phyloP scores from a whole-genome alignment of 2,113 vertebrate genomes.

The Emydura subglobosa region DNA sequence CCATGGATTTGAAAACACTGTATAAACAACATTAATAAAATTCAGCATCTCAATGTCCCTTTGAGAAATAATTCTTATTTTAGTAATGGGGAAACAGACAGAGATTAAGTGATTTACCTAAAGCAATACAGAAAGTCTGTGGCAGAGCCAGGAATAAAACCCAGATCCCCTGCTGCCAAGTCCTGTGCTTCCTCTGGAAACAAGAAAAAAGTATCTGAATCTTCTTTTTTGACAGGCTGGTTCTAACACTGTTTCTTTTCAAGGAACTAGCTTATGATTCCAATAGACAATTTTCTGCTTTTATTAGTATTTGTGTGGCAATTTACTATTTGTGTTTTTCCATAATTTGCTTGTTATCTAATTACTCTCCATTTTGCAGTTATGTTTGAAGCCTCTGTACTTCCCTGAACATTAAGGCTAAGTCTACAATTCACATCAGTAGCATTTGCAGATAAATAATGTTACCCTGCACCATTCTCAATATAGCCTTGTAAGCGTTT shows the following conservation, averaged over 20 bases:
- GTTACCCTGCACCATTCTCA: too few relatives aligned
- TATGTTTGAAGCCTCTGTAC: background rate
- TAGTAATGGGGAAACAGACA: background rate
- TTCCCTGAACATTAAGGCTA: too few relatives aligned
- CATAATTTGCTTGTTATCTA: background rate
- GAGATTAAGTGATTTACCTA: background rate
- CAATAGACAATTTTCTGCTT: background rate
- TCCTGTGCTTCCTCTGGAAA: background rate
- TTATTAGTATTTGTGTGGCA: background rate
- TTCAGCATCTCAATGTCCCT: background rate
- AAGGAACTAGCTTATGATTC: background rate
- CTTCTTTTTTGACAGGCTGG: background rate
- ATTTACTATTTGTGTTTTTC: background rate
- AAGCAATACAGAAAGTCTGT: background rate
- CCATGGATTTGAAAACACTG: background rate
- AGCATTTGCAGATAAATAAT: too few relatives aligned
- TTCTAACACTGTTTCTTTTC: background rate
- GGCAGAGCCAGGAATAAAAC: background rate
- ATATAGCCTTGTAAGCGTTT: too few relatives aligned
- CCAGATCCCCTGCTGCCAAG: background rate
- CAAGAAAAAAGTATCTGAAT: background rate
- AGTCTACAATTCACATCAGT: too few relatives aligned
- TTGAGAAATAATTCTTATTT: background rate
- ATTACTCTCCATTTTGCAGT: background rate
- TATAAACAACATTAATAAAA: background rate